Evolutionary conservation across 53 echinoderm and acorn worm species (phyloP), one percentile per base, ranked within the genome.

Genomic region (Paracentrotus lividus): DNA sequence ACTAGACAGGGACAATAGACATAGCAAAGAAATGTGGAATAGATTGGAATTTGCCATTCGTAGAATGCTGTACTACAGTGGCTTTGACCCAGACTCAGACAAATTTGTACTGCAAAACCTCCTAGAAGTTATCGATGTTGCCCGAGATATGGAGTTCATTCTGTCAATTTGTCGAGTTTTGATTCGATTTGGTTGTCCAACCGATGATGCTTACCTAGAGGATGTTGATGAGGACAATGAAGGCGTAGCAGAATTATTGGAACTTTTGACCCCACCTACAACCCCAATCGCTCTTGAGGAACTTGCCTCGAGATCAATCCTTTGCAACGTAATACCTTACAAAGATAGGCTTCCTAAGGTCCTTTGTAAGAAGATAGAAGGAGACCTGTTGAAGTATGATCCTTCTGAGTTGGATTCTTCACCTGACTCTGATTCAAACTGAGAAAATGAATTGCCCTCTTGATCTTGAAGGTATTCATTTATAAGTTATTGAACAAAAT

Each of bases 291-390:
- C 47, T 45, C 81, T 81, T 8, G 44, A 81, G 47, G 49, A 81
- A 47, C 47, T 81, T 8, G 44, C 81, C 47, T 23, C 81, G n/a
- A 44, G 81, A 34, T 9, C 47, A 44, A 15, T 81, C 24, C 49
- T 81, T n/a, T 13, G n/a, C 26, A 45, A 81, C n/a, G n/a, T 10
- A 8, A 47, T 81, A 45, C 12, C 27, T 4, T 81, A 47, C 47
- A 81, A 27, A 47, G 81, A 47, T 8, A 81, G 27, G n/a, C 81
- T 81, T 47, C 81, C 47, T 4, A 5, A 18, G n/a, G 47, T 26
- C 8, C 81, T 81, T 6, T 81, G 47, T 81, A 47, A 81, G 81
- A 81, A 81, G 47, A 81, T 81, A 81, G 47, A 47, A 24, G 81
- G 47, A 0, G 81, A 81, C 24, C n/a, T 20, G 44, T n/a, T 47